Percentiles rank a stretch among this genome's conserved stretches.
phyloP scores from a whole-genome alignment of 2,888 invertebrate genomes.

The Octonoba sinensis region DNA sequence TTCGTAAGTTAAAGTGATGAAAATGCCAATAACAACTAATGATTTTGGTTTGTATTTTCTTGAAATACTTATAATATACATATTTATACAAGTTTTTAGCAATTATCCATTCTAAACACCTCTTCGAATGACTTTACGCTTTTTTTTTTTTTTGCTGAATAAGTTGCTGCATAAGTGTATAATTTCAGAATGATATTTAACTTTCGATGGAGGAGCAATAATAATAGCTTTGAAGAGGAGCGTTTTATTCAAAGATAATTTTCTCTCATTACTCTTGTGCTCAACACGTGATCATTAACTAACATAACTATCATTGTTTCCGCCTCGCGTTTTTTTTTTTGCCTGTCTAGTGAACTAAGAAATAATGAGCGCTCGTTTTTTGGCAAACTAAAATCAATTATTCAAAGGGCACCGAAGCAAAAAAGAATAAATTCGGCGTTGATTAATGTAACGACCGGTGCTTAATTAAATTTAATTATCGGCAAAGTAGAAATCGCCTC shows the following conservation, averaged over 20 bases:
- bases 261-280: slow-evolving; percentile 30
- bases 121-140: too few relatives aligned
- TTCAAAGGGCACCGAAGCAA: slow-evolving; percentile 41
- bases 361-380: slow-evolving; percentile 51
- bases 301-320: slow-evolving; percentile 26
- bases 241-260: background rate
- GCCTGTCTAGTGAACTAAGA: slow-evolving; percentile 34
- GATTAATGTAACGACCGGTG: slow-evolving; percentile 63
- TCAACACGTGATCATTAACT: slow-evolving; percentile 58
- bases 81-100: too few relatives aligned
- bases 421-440: slow-evolving; percentile 41
- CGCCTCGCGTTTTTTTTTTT: slow-evolving; percentile 17
- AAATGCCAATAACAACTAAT: too few relatives aligned
- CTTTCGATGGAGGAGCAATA: too few relatives aligned
- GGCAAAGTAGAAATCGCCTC: slow-evolving; percentile 59
- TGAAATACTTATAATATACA: too few relatives aligned
- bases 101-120: too few relatives aligned
- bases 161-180: too few relatives aligned
- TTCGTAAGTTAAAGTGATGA: too few relatives aligned
- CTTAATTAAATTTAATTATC: slow-evolving; percentile 64
- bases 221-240: too few relatives aligned
- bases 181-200: too few relatives aligned
- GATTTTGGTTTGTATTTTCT: too few relatives aligned
- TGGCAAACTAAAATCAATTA: slow-evolving; percentile 50
- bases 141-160: too few relatives aligned